Base-by-base conservation (phyloP, 2,797 vertebrate genomes). In the Prunella strophiata region DNA sequence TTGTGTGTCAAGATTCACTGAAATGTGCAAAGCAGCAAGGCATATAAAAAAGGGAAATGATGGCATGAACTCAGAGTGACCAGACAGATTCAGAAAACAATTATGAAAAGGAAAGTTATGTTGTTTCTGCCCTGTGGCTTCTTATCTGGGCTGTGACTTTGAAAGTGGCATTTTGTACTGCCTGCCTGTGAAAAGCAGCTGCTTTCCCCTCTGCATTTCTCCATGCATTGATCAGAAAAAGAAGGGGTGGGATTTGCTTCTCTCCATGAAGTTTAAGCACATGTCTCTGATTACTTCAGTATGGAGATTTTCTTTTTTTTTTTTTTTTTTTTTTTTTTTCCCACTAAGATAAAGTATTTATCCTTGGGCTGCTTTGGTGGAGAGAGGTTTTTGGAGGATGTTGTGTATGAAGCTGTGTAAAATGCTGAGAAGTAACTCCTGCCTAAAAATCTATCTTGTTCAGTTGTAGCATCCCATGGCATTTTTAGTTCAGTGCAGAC, bases 1-100 rank as follows among this genome's bases (percentile, higher is more conserved):
- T 16, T 87, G 57, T 36, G 59, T 51, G 59, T 75, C 67, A 93
- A 91, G 87, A 92, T 92, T 89, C 86, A 91, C 80, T 92, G 94
- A 96, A 95, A 96, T 65, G 51, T 89, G 85, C 74, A 71, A 92
- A 89, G 93, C 78, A 67, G 26, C 34, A 91, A 66, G 54, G 55
- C 21, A 22, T 43, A 87, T 89, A 82, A 93, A 96, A 85, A 93
- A 87, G 45, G 74, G 45, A 78, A 80, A 78, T 7, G 43, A 43
- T 77, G 76, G 79, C 61, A 57, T n/a, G 57, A 80, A 70, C 57
- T 71, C 51, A 16, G 78, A 91, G 80, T 63, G 68, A 75, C 66
- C 75, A 80, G 74, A 66, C 27, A 70, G 63, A 75, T 78, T 73
- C 75, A 55, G 72, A 88, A 95, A 97, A 92, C 58, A 89, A 83